These are phyloP conservation scores for Harpalus rubripes DNA, from an alignment of 2,888 invertebrate species.

Conservation along the genomic window DNA sequence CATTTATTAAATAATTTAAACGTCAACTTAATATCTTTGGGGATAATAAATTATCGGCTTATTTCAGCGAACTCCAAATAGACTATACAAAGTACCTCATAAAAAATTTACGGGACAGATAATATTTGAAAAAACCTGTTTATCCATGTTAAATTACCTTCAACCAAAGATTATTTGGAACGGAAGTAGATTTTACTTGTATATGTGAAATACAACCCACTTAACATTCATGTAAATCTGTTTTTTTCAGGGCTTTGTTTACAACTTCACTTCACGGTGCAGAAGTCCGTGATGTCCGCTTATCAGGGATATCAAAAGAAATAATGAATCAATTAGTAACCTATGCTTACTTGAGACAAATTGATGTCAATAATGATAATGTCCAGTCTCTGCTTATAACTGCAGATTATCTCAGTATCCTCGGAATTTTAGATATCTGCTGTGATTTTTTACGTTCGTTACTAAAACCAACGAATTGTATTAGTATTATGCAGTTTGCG, in stretches of 20 bases:
- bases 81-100: too few species aligned
- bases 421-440: constrained; percentile 90
- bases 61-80: too few species aligned
- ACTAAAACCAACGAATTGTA: constrained; percentile 88
- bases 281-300: constrained; percentile 84
- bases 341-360: constrained; percentile 90
- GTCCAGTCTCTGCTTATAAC: constrained; percentile 90
- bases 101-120: too few species aligned
- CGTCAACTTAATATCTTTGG: too few species aligned
- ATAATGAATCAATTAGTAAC: constrained; percentile 89
- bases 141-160: not conserved
- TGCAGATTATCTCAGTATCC: constrained; percentile 92
- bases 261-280: constrained; percentile 88
- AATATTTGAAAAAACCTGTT: too few species aligned
- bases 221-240: not conserved
- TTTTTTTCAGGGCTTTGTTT: constrained; percentile 84
- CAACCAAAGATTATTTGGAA: too few species aligned
- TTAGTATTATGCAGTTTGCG: constrained; percentile 92
- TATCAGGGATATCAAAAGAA: constrained; percentile 88
- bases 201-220: not conserved
- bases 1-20: too few species aligned
- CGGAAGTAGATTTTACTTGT: too few species aligned
- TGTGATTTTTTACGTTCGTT: constrained; percentile 86
- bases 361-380: constrained; percentile 87
- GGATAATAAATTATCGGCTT: too few species aligned